Percentiles rank a stretch among this genome's conserved stretches.
These are phyloP conservation scores for Macquaria australasica DNA, from an alignment of 2,113 vertebrate genomes.

Conservation along the genomic window DNA sequence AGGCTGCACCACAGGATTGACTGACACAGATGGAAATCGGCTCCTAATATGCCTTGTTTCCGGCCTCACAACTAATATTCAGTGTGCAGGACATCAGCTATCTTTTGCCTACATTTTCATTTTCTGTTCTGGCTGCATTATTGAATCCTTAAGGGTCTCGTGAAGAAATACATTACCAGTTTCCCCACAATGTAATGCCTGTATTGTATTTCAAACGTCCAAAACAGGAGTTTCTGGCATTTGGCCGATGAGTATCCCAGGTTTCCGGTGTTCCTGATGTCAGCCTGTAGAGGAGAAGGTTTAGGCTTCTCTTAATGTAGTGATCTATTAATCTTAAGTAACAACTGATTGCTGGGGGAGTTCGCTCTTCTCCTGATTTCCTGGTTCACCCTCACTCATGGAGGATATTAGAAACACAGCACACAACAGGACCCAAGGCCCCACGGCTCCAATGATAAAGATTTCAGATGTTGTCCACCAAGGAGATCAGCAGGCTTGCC, in stretches of 20 bases:
- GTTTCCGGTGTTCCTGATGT: constrained; percentile 71
- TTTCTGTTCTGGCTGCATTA: constrained; percentile 35
- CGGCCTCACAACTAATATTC: constrained; percentile 28
- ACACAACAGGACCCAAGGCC: constrained; percentile 39
- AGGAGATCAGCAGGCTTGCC: constrained; percentile 54
- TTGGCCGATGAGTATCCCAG: constrained; percentile 77
- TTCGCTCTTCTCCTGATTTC: constrained; percentile 66
- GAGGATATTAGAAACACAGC: constrained; percentile 63
- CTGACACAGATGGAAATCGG: constrained; percentile 64
- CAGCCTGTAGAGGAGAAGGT: constrained; percentile 51
- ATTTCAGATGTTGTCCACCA: constrained; percentile 82
- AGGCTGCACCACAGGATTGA: constrained; percentile 49
- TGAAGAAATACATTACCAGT: constrained; percentile 38
- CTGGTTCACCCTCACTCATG: constrained; percentile 63
- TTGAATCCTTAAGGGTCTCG: constrained; percentile 9
- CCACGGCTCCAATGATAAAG: constrained; percentile 73
- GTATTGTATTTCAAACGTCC: constrained; percentile 65
- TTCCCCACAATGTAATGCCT: constrained; percentile 34
- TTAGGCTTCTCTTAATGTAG: constrained; percentile 65
- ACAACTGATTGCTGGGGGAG: constrained; percentile 72
- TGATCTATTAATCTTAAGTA: constrained; percentile 80
- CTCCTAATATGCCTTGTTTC: constrained; percentile 58
- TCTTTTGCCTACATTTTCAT: constrained; percentile 44
- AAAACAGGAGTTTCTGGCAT: constrained; percentile 73
- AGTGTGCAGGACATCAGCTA: constrained; percentile 12